Evolutionary conservation across 1,140 invertebrate genomes (phyloP).

Genomic region (Drosophila ficusphila): DNA sequence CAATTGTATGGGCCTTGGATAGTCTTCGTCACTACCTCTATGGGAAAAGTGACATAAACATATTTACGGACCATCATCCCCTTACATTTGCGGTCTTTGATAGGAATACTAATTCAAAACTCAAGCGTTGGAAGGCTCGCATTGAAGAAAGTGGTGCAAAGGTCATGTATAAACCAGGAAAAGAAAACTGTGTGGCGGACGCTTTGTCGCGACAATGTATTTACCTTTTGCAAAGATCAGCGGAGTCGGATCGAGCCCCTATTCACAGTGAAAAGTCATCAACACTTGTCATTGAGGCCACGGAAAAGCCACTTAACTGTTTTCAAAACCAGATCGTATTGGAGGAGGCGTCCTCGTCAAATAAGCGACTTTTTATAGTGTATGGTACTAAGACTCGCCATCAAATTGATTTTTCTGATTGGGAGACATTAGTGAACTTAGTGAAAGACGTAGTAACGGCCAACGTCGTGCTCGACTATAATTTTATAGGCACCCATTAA

Average conservation of each 20-base stretch:
- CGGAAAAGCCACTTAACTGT: constrained; percentile 13
- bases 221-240: constrained; percentile 16
- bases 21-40: constrained; percentile 17
- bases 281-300: constrained; percentile 9
- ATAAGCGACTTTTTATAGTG: constrained; percentile 13
- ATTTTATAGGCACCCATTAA: constrained; percentile 12
- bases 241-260: too few relatives aligned
- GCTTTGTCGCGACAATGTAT: constrained; percentile 26
- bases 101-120: constrained; percentile 7
- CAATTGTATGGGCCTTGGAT: constrained; percentile 17
- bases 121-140: constrained; percentile 3
- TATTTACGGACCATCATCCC: constrained; percentile 9
- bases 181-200: constrained; percentile 76
- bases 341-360: background rate
- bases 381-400: background rate
- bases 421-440: background rate
- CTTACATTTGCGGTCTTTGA: constrained; percentile 4
- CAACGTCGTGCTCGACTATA: background rate
- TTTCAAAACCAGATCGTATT: constrained; percentile 20
- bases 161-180: constrained; percentile 58
- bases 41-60: constrained; percentile 18
- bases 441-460: background rate
- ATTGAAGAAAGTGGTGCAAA: background rate
- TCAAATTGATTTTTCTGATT: background rate
- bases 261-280: constrained; percentile 10